These are phyloP conservation scores for Ashinkailepas kermadecensis DNA, from an alignment of 2,888 invertebrate species.

Conservation along the genomic window DNA sequence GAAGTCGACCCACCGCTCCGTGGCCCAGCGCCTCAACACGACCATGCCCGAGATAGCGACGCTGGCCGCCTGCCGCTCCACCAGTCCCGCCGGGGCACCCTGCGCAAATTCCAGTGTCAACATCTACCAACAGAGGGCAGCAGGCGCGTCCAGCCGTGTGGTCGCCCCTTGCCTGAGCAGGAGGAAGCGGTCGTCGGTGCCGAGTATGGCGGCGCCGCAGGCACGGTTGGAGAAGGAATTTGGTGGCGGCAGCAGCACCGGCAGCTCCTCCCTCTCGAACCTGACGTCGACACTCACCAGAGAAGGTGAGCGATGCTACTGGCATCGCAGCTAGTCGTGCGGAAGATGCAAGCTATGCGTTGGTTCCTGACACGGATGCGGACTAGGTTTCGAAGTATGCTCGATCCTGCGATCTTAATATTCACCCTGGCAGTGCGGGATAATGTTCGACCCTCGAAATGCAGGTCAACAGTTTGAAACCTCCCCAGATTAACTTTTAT, in stretches of 20 bases:
- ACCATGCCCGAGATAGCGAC: not conserved
- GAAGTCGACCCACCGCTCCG: not conserved
- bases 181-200: not conserved
- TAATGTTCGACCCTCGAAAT: too few relatives aligned
- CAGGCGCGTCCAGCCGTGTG: not conserved
- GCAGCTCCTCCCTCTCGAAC: slow-evolving; percentile 3
- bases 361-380: too few relatives aligned
- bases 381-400: too few relatives aligned
- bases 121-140: not conserved
- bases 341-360: too few relatives aligned
- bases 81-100: not conserved
- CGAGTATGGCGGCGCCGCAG: not conserved
- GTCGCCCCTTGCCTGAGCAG: not conserved
- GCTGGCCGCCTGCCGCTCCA: not conserved
- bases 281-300: not conserved
- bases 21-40: not conserved
- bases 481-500: too few relatives aligned
- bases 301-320: not conserved
- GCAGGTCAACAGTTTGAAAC: too few relatives aligned
- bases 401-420: too few relatives aligned
- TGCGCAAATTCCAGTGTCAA: not conserved
- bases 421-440: too few relatives aligned
- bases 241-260: not conserved
- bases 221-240: not conserved
- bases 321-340: too few relatives aligned